A percentile compares a stretch with the other conserved stretches of the same genome.
Evolutionary conservation across 2,113 vertebrate genomes (phyloP).

Genomic region (Orthonyx spaldingii): DNA sequence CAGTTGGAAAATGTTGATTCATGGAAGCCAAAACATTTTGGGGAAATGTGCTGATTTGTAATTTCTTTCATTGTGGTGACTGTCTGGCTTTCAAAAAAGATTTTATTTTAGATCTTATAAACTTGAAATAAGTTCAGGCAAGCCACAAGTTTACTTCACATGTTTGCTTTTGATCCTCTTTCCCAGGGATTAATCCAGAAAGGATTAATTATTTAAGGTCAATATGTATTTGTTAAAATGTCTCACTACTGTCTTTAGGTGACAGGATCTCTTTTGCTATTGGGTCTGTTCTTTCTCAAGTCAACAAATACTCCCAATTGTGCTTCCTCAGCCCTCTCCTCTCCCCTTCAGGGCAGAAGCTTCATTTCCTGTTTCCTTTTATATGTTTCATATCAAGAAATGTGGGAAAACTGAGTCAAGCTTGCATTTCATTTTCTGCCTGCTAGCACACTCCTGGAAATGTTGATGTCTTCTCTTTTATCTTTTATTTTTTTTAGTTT

Average conservation of each 20-base stretch:
- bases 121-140: not conserved
- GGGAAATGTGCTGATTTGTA: not conserved
- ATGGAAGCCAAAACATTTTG: not conserved
- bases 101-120: constrained; percentile 7
- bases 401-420: not conserved
- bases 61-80: not conserved
- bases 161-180: not conserved
- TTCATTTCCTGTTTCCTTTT: not conserved
- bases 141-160: not conserved
- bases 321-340: not conserved
- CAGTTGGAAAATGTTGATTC: not conserved
- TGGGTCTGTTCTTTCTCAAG: not conserved
- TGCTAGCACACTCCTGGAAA: not conserved
- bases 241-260: not conserved
- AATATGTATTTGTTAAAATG: not conserved
- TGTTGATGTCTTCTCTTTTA: not conserved
- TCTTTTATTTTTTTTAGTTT: not conserved
- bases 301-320: not conserved
- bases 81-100: not conserved
- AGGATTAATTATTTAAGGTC: not conserved
- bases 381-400: not conserved
- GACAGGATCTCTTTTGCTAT: not conserved
- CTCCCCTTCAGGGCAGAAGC: not conserved
- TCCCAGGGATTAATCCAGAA: not conserved
- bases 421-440: not conserved